Conservation (phyloP, 2,888 invertebrate genomes). For the Plebejus argus region DNA sequence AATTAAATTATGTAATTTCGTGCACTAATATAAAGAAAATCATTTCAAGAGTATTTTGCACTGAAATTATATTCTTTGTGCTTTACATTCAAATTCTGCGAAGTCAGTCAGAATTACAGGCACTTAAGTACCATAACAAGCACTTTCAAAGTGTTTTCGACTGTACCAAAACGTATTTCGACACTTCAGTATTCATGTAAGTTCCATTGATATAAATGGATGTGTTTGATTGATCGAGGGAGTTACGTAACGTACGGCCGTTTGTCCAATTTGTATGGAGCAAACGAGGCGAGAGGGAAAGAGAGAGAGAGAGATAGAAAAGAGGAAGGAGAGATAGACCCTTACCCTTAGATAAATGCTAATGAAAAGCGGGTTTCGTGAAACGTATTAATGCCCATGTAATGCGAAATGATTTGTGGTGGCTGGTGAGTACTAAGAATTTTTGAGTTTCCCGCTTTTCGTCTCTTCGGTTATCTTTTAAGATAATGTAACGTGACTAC, state of each 20-base stretch:
- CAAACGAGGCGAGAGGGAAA: conserved; percentile 55
- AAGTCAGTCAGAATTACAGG: too few species aligned
- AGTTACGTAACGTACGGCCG: conserved; percentile 43
- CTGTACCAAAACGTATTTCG: not conserved
- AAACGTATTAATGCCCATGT: conserved; percentile 60
- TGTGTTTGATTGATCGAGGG: conserved; percentile 24
- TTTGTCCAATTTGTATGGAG: conserved; percentile 53
- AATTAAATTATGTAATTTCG: too few species aligned
- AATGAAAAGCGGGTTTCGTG: conserved; percentile 67
- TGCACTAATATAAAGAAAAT: too few species aligned
- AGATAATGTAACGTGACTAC: too few species aligned
- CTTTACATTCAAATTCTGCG: too few species aligned
- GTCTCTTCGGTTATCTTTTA: too few species aligned
- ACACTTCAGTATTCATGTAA: conserved; percentile 3
- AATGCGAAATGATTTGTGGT: conserved; percentile 33
- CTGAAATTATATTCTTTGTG: too few species aligned
- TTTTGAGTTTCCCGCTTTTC: not conserved
- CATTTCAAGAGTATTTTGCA: too few species aligned
- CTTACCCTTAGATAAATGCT: conserved; percentile 52
- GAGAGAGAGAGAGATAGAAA: conserved; percentile 52
- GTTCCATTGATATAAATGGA: conserved; percentile 28
- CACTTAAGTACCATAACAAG: too few species aligned
- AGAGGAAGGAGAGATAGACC: not conserved
- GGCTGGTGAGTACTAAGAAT: conserved; percentile 35
- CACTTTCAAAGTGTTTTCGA: too few species aligned